Percentiles rank a stretch among this genome's conserved stretches.
Evolutionary conservation across 2,113 vertebrate genomes (phyloP).

Genomic region (Tragulus kanchil): DNA sequence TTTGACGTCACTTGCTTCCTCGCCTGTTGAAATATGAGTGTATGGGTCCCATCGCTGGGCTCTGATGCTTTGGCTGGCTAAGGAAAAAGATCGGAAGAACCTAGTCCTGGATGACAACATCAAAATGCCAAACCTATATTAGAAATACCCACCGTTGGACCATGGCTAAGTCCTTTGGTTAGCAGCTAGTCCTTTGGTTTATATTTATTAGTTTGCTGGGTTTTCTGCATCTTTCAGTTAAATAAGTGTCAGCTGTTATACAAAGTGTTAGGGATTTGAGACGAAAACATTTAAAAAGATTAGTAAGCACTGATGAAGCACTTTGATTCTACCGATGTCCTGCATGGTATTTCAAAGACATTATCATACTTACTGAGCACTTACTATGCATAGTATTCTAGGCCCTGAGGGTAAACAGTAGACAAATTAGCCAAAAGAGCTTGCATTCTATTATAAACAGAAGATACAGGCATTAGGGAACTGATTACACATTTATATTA

Average conservation of each 20-base stretch:
- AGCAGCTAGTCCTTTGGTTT: not conserved
- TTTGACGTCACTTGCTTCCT: not conserved
- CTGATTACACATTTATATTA: not conserved
- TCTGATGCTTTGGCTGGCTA: not conserved
- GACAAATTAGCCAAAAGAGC: not conserved
- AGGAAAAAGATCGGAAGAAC: not conserved
- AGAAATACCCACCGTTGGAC: not conserved
- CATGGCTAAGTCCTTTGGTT: not conserved
- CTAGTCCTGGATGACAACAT: not conserved
- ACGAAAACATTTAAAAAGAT: constrained; percentile 51
- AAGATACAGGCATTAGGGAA: not conserved
- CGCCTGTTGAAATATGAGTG: not conserved
- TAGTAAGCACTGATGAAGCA: not conserved
- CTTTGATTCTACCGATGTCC: not conserved
- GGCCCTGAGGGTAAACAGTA: not conserved
- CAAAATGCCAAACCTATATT: not conserved
- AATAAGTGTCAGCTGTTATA: not conserved
- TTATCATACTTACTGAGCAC: not conserved
- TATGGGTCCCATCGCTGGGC: not conserved
- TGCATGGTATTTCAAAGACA: not conserved
- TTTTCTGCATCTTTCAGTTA: constrained; percentile 15
- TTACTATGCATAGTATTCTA: not conserved
- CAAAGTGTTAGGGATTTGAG: not conserved
- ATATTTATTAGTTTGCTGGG: not conserved
- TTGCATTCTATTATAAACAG: constrained; percentile 23